These are phyloP conservation scores for Orius insidiosus DNA, from an alignment of 1,140 invertebrate genomes.

Conservation along the genomic window DNA sequence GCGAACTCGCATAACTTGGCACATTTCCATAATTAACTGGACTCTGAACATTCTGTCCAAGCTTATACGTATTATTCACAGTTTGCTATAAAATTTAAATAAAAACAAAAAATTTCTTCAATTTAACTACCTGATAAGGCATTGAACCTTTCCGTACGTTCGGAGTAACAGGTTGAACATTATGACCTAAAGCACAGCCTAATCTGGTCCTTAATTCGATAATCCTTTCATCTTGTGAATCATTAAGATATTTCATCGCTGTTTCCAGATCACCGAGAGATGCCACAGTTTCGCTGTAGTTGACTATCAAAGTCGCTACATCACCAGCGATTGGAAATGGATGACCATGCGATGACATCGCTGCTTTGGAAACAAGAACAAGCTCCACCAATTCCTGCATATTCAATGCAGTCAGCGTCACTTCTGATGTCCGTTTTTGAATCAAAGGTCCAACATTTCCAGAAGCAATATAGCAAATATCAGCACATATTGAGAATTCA, in stretches of 20 bases:
- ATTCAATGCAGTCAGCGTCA: conserved; percentile 21
- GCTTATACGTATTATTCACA: too few species aligned
- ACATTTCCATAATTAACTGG: too few species aligned
- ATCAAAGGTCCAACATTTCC: conserved; percentile 59
- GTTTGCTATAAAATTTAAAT: background rate
- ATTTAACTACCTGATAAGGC: background rate
- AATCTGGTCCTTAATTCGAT: background rate
- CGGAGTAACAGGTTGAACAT: background rate
- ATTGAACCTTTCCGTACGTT: background rate
- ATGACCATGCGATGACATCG: conserved; percentile 49
- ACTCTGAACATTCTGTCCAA: too few species aligned
- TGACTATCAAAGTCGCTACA: conserved; percentile 50
- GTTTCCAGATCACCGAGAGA: conserved; percentile 66
- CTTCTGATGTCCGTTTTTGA: conserved; percentile 29
- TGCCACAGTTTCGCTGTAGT: conserved; percentile 65
- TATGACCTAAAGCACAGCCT: background rate
- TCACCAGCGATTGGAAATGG: conserved; percentile 38
- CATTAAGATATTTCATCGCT: conserved; percentile 54
- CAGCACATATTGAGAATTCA: conserved; percentile 33
- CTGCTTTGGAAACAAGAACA: conserved; percentile 57
- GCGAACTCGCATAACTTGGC: too few species aligned
- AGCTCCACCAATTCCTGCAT: conserved; percentile 63
- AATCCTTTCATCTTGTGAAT: conserved; percentile 26
- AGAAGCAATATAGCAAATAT: conserved; percentile 76
- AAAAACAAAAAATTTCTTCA: background rate